Percentiles rank a stretch among this genome's conserved stretches.
Conservation (phyloP, 2,888 invertebrate species). For the Agrochola lychnidis region DNA sequence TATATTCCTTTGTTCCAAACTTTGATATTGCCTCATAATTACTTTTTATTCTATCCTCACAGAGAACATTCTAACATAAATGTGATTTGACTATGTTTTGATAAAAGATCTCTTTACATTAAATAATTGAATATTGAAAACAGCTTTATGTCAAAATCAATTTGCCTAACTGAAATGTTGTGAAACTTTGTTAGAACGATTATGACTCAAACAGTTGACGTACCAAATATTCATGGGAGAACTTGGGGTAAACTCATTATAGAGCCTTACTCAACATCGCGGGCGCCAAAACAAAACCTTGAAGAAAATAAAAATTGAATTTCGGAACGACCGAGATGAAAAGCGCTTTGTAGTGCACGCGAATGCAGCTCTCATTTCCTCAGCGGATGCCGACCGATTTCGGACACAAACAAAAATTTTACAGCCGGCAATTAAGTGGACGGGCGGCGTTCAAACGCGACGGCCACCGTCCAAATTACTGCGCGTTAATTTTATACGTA, state of each 20-base stretch:
- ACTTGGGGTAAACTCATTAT: conserved; percentile 69
- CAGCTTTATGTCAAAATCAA: conserved; percentile 22
- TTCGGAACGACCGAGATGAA: conserved; percentile 70
- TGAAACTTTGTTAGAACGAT: conserved; percentile 38
- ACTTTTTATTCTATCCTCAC: conserved; percentile 35
- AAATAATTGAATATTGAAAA: conserved; percentile 32
- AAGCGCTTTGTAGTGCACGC: conserved; percentile 69
- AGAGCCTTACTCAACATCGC: conserved; percentile 60
- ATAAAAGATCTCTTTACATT: conserved; percentile 18
- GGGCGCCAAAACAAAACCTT: conserved; percentile 67
- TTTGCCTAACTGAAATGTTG: conserved; percentile 18
- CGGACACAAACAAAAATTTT: conserved; percentile 80
- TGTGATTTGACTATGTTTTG: conserved; percentile 19
- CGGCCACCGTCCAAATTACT: conserved; percentile 70
- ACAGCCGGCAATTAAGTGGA: conserved; percentile 77
- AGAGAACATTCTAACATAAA: conserved; percentile 31
- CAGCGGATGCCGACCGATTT: conserved; percentile 74
- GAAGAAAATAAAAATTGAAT: conserved; percentile 67
- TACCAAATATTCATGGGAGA: conserved; percentile 48
- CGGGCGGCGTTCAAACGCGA: conserved; percentile 67
- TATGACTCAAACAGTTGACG: conserved; percentile 44
- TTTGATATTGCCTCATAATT: conserved; percentile 16
- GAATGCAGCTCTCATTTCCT: conserved; percentile 74
- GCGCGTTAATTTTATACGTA: conserved; percentile 70
- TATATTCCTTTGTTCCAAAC: conserved; percentile 50